These are phyloP conservation scores for Oithona nana DNA, from an alignment of 2,888 invertebrate genomes.

Conservation along the genomic window DNA sequence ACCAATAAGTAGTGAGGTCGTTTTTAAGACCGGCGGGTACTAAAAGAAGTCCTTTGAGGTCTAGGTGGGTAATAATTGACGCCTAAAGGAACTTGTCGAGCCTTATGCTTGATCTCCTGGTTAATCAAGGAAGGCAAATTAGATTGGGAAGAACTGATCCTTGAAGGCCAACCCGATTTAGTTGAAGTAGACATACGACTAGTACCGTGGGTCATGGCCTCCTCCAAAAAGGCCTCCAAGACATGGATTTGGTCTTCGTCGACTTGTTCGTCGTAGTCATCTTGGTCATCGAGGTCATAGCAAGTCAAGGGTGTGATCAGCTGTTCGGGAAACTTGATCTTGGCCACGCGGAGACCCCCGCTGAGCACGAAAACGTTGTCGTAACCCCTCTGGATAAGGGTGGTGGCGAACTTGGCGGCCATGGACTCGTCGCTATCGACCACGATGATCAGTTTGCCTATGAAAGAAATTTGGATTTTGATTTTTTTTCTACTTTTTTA, in stretches of 20 bases:
- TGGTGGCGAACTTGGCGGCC: slow-evolving; percentile 28
- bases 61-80: not conserved
- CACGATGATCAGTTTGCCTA: slow-evolving; percentile 31
- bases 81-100: not conserved
- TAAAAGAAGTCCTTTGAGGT: not conserved
- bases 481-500: slow-evolving; percentile 3
- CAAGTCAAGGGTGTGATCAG: not conserved
- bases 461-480: slow-evolving; percentile 23
- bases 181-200: not conserved
- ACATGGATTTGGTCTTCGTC: not conserved
- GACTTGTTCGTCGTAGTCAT: not conserved
- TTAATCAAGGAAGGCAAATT: not conserved
- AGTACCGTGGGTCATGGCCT: not conserved
- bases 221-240: not conserved
- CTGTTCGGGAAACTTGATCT: slow-evolving; percentile 16
- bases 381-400: slow-evolving; percentile 32
- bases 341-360: slow-evolving; percentile 26
- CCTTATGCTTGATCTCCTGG: not conserved
- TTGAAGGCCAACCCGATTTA: not conserved
- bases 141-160: not conserved
- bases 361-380: slow-evolving; percentile 33
- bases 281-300: not conserved
- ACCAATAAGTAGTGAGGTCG: too few species aligned
- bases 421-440: slow-evolving; percentile 32
- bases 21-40: not conserved